These are phyloP conservation scores for Smutsia gigantea DNA, from an alignment of 2,797 vertebrate species.

Conservation along the genomic window DNA sequence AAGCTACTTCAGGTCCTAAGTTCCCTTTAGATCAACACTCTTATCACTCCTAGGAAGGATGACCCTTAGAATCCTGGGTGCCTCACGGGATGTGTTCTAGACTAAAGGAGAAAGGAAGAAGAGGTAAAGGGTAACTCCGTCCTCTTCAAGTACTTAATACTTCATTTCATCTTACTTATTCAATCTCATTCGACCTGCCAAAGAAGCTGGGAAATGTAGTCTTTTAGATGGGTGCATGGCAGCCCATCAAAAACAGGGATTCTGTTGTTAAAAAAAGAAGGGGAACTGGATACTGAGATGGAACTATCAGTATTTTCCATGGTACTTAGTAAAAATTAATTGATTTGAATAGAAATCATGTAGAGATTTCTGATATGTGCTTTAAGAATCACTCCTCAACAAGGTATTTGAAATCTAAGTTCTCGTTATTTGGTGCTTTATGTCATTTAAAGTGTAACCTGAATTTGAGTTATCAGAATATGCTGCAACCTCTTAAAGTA, in stretches of 20 bases:
- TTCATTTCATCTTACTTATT: background rate
- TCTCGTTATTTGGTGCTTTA: slow-evolving; percentile 15
- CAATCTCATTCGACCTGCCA: background rate
- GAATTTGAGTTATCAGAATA: slow-evolving; percentile 63
- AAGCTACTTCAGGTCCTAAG: background rate
- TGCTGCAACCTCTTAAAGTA: slow-evolving; percentile 52
- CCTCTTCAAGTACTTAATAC: background rate
- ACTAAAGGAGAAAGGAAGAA: background rate
- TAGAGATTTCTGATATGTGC: slow-evolving; percentile 26
- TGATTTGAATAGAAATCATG: slow-evolving; percentile 13
- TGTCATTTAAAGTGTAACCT: slow-evolving; percentile 39
- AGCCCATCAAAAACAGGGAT: background rate
- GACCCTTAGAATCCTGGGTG: background rate
- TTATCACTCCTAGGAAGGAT: background rate
- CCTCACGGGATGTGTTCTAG: background rate
- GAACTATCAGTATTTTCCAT: background rate
- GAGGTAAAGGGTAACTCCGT: background rate
- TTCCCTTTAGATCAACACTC: background rate
- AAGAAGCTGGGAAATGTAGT: background rate
- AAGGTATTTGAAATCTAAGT: slow-evolving; percentile 41
- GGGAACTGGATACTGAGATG: background rate
- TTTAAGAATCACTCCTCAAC: slow-evolving; percentile 18
- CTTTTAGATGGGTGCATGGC: background rate
- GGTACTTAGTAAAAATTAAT: background rate
- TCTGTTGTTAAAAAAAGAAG: background rate